Percentiles rank a stretch among this genome's conserved stretches.
Conservation (phyloP, 2,888 invertebrate genomes). For the Exephanes ischioxanthus region DNA sequence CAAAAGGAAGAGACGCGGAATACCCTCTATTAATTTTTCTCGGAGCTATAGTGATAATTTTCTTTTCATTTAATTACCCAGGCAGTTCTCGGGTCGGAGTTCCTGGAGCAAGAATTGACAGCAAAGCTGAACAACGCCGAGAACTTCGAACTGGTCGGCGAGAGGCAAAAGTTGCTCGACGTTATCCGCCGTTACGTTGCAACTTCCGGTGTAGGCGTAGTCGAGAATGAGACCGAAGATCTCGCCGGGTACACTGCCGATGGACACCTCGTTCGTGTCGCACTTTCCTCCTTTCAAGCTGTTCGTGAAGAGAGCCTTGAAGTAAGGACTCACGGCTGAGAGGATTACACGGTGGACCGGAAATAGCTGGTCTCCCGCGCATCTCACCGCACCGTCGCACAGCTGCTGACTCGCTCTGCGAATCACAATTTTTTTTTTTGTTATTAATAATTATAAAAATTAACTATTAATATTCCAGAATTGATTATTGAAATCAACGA, state of each 20-base stretch:
- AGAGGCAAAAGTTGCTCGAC: slow-evolving; percentile 90
- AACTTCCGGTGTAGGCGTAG: slow-evolving; percentile 91
- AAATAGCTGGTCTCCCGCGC: slow-evolving; percentile 88
- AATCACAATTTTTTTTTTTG: background rate
- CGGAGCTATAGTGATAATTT: background rate
- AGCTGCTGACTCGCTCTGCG: slow-evolving; percentile 87
- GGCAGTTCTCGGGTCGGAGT: slow-evolving; percentile 89
- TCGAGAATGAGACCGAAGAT: slow-evolving; percentile 90
- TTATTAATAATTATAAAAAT: no score
- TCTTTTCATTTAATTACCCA: slow-evolving; percentile 82
- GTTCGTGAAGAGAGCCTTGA: slow-evolving; percentile 90
- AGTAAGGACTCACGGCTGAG: slow-evolving; percentile 91
- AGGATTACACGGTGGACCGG: slow-evolving; percentile 90
- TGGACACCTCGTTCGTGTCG: slow-evolving; percentile 87
- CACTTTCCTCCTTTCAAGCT: slow-evolving; percentile 87
- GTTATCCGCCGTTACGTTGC: slow-evolving; percentile 88
- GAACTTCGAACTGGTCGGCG: slow-evolving; percentile 91
- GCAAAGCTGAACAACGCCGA: slow-evolving; percentile 90
- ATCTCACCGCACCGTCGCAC: slow-evolving; percentile 90
- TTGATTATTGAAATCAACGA: no score
- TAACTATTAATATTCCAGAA: no score
- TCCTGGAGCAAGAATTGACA: slow-evolving; percentile 89
- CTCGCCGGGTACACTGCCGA: slow-evolving; percentile 87
- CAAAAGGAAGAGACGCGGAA: no score
- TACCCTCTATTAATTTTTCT: no score